These are phyloP conservation scores for Epizoanthus scotinus DNA, from an alignment of 92 coral and sea anemone species.

Conservation along the genomic window DNA sequence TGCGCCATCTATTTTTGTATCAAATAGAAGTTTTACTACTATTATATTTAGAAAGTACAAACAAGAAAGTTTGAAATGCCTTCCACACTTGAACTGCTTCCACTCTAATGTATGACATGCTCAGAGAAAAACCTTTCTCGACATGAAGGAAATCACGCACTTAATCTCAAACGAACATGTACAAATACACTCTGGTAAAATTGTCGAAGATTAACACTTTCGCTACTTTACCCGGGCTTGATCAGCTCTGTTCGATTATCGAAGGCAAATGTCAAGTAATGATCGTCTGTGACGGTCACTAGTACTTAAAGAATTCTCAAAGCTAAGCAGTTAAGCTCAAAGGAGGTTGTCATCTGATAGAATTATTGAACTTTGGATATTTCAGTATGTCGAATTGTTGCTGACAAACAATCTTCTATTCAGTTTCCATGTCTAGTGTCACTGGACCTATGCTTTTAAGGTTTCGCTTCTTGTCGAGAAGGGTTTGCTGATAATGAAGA, in stretches of 20 bases:
- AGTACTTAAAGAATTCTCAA: no score
- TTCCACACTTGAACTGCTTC: not conserved
- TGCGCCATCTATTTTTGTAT: conserved; percentile 24
- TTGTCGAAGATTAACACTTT: no score
- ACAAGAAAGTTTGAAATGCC: not conserved
- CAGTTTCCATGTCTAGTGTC: no score
- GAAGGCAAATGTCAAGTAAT: no score
- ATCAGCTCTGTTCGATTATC: no score
- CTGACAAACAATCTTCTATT: no score
- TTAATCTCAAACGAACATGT: no score
- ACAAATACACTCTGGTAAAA: no score
- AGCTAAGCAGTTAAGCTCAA: not conserved
- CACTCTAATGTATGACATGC: not conserved
- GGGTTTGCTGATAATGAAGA: not conserved
- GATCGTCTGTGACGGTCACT: no score
- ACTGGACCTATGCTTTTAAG: not conserved
- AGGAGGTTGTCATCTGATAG: not conserved
- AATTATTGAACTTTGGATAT: no score
- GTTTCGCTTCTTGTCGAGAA: not conserved
- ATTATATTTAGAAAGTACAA: not conserved
- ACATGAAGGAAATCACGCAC: not conserved
- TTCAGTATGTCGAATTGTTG: no score
- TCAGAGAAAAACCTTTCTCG: conserved; percentile 1
- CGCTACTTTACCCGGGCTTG: no score
- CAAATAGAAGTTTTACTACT: not conserved